These are phyloP conservation scores for Manis javanica DNA, from an alignment of 2,797 vertebrate species.

Conservation along the genomic window DNA sequence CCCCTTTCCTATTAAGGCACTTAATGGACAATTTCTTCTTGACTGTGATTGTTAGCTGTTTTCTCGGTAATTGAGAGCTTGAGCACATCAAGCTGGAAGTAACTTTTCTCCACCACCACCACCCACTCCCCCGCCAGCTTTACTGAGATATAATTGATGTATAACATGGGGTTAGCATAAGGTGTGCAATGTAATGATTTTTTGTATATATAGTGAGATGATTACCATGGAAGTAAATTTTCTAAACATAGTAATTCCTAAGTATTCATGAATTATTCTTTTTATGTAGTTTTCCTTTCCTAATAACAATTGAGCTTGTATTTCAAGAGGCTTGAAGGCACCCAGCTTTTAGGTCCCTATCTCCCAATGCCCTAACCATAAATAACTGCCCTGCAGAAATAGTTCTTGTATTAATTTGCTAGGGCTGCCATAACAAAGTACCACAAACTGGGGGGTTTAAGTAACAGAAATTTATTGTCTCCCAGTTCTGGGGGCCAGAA, in stretches of 20 bases:
- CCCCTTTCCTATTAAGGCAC: neutral
- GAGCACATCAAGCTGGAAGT: constrained; percentile 19
- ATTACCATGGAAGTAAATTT: neutral
- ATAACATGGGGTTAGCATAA: neutral
- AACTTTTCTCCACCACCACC: neutral
- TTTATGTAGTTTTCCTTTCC: constrained; percentile 19
- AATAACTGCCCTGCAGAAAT: neutral
- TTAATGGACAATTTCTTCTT: constrained; percentile 5
- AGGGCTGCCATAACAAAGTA: neutral
- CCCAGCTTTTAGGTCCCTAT: neutral
- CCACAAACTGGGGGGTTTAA: neutral
- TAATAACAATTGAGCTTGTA: neutral
- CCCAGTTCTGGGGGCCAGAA: neutral
- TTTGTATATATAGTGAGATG: neutral
- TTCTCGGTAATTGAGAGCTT: constrained; percentile 10
- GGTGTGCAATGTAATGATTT: neutral
- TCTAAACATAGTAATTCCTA: neutral
- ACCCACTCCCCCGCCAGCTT: neutral
- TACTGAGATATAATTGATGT: neutral
- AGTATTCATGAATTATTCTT: constrained; percentile 9
- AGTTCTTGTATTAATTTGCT: constrained; percentile 13
- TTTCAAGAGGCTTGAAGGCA: constrained; percentile 35
- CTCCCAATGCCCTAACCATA: neutral
- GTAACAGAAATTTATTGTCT: neutral
- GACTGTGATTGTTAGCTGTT: neutral